phyloP scores from a whole-genome alignment of 2,797 vertebrate genomes.

The Anisognathus igniventris region DNA sequence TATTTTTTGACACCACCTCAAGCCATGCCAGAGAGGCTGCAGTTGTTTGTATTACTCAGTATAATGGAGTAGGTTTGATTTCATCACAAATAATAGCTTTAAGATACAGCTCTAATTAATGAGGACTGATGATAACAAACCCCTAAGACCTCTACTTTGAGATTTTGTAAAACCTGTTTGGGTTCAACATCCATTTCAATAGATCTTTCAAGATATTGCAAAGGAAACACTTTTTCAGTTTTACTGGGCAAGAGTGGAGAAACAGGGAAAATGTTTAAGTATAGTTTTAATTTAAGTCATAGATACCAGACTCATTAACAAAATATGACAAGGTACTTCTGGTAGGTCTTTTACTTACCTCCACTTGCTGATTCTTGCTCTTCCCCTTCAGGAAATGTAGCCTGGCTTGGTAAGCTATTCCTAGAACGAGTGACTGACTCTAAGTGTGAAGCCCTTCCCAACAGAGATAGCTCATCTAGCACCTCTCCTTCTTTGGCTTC shows the following conservation, averaged over 20 bases:
- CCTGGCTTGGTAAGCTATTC: constrained; percentile 95
- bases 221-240: background rate
- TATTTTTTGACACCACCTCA: background rate
- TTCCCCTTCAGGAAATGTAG: constrained; percentile 86
- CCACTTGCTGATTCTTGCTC: constrained; percentile 83
- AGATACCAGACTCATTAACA: background rate
- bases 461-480: constrained; percentile 91
- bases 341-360: constrained; percentile 71
- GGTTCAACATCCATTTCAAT: background rate
- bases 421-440: constrained; percentile 97
- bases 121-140: background rate
- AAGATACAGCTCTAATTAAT: background rate
- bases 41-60: background rate
- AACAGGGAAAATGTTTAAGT: background rate
- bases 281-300: background rate
- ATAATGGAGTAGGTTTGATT: background rate
- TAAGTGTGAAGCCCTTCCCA: constrained; percentile 95
- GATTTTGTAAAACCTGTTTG: background rate
- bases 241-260: background rate
- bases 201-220: background rate
- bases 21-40: background rate
- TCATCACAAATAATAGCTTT: background rate
- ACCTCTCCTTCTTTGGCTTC: constrained; percentile 99
- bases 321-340: background rate
- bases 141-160: fast-evolving